These are phyloP conservation scores for Myanophis thanlyinensis DNA, from an alignment of 2,113 vertebrate genomes.

Conservation along the genomic window DNA sequence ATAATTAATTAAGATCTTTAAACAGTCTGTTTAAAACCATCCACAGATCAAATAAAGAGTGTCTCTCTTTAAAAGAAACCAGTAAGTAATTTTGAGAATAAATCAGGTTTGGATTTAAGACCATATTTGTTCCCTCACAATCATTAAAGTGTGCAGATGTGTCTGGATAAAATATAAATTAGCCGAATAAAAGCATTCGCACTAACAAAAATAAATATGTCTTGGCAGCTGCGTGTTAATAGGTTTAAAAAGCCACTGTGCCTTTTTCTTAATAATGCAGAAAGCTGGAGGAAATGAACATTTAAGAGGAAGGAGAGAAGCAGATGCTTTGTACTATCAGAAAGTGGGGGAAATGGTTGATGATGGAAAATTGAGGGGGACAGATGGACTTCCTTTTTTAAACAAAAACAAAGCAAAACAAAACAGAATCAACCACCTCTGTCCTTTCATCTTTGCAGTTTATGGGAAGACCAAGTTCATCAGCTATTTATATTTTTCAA, in stretches of 20 bases:
- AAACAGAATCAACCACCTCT: background rate
- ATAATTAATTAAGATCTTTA: too few species aligned
- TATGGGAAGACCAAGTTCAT: background rate
- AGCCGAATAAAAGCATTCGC: conserved; percentile 6
- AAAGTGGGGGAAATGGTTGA: conserved; percentile 32
- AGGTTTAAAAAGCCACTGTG: conserved; percentile 6
- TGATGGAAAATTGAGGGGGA: background rate
- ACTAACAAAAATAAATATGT: background rate
- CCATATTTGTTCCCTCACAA: background rate
- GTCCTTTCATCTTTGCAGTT: background rate
- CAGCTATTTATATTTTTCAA: background rate
- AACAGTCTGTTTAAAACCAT: background rate
- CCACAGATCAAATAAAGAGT: background rate
- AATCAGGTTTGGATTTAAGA: background rate
- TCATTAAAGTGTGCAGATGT: conserved; percentile 4
- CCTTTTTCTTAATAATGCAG: conserved; percentile 4
- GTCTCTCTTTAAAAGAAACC: background rate
- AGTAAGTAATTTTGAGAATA: background rate
- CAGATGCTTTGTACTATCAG: conserved; percentile 27
- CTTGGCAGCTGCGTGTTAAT: background rate
- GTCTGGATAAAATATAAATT: background rate
- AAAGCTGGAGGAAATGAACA: background rate
- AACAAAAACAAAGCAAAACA: background rate
- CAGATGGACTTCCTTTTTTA: conserved; percentile 24
- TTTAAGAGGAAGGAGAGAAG: background rate